Base-by-base conservation (phyloP, 2,113 vertebrate species). In the Thalassoma bifasciatum region DNA sequence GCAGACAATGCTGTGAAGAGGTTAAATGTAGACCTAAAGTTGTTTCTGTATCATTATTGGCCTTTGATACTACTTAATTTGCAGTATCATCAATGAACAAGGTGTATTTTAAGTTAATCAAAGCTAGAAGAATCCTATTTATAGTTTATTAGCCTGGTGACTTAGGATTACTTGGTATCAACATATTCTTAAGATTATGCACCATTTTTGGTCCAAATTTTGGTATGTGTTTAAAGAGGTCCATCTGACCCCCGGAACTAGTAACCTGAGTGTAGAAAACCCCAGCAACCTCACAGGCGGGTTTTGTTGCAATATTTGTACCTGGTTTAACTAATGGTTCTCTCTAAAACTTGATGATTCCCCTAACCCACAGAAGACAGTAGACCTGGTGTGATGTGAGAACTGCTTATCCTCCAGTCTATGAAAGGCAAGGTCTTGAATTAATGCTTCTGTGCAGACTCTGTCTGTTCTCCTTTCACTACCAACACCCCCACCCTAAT, bases 401-500 rank as follows among this genome's bases (percentile, higher is more conserved):
- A 87, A 86, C 83, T 79, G 90, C 86, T 91, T 89, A 88, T 93
- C 89, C 85, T 84, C 66, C 79, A 80, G 79, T 89, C 88, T 91
- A 68, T 90, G 83, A 84, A 91, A 89, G 90, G 54, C 86, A 84
- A 84, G 83, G 81, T 90, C 82, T 88, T 81, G 84, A 92, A 93
- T 92, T 85, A 92, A 91, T 91, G 85, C 63, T 60, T 81, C 78
- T 79, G 64, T 86, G 89, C 68, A 88, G 81, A 76, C 77, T 81
- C 77, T 86, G 84, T 80, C 90, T 81, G 60, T 67, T 80, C 60
- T 58, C 34, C 68, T 57, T 59, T 72, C 21, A 16, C 47, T 69
- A 47, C 80, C 46, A 49, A 19, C 8, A 10, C 46, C 46, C 66
- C 61, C 49, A 72, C 74, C 80, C 37, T 79, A 71, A 65, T 62